Percentiles rank a stretch among this genome's conserved stretches.
Evolutionary conservation across 1,140 invertebrate genomes (phyloP).

Genomic region (Drosophila aff.): DNA sequence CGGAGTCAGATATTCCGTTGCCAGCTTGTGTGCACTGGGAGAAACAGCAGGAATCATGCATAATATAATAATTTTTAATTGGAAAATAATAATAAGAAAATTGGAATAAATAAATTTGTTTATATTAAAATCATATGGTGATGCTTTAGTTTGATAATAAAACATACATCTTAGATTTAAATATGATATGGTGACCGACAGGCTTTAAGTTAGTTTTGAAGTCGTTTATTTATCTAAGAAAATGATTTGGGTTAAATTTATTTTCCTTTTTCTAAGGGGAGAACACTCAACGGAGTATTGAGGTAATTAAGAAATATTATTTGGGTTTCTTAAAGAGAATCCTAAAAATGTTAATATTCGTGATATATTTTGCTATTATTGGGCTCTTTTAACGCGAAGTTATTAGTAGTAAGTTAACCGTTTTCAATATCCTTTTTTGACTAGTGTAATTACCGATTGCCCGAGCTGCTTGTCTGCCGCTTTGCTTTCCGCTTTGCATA

Average conservation of each 20-base stretch:
- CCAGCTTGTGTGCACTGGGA: constrained; percentile 4
- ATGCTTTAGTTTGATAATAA: too few relatives aligned
- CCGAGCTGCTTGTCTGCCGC: constrained; percentile 56
- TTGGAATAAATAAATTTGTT: neutral
- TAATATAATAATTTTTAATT: neutral
- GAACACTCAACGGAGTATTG: too few relatives aligned
- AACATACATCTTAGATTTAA: neutral
- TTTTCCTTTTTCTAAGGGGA: neutral
- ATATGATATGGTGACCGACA: neutral
- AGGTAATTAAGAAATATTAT: neutral
- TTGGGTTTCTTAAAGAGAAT: neutral
- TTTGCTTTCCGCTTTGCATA: constrained; percentile 76
- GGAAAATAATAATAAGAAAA: neutral
- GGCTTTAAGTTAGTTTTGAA: neutral
- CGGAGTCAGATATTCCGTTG: constrained; percentile 10
- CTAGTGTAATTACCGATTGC: constrained; percentile 34
- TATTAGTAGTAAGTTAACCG: neutral
- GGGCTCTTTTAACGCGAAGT: too few relatives aligned
- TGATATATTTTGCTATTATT: too few relatives aligned
- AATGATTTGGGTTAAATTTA: neutral
- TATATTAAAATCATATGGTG: neutral
- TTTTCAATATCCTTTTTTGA: neutral
- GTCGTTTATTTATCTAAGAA: too few relatives aligned
- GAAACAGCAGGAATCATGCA: neutral
- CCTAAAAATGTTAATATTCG: too few relatives aligned